Evolutionary conservation across 2,113 vertebrate species (phyloP).

Genomic region (Peucedramus taeniatus): DNA sequence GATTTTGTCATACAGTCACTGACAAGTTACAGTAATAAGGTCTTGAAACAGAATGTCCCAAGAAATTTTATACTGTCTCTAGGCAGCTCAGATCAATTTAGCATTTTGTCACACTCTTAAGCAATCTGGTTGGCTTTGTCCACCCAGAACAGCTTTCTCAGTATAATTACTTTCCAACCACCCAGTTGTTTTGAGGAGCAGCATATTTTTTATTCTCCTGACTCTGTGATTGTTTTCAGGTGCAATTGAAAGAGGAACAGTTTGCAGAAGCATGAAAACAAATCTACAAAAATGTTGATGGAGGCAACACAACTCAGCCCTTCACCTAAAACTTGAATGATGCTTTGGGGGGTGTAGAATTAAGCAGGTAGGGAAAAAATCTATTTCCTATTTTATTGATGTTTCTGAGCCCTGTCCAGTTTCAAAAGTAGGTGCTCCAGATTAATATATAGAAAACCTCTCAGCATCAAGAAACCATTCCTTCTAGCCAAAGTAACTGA

Average conservation of each 20-base stretch:
- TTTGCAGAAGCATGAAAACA: slow-evolving; percentile 2
- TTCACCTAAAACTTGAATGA: not conserved
- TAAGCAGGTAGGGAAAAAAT: not conserved
- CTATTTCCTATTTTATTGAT: not conserved
- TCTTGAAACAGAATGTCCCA: slow-evolving; percentile 1
- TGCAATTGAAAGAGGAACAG: rapidly evolving
- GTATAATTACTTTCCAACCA: not conserved
- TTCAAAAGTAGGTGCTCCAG: not conserved
- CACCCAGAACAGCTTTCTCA: not conserved
- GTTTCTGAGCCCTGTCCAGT: not conserved
- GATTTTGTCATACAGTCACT: not conserved
- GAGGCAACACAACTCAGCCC: not conserved
- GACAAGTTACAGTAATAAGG: not conserved
- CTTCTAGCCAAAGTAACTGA: not conserved
- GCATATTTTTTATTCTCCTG: not conserved
- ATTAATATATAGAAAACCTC: not conserved
- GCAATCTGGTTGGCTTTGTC: not conserved
- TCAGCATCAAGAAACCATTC: not conserved
- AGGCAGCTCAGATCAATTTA: slow-evolving; percentile 4
- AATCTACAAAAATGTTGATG: not conserved
- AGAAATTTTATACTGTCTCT: slow-evolving; percentile 2
- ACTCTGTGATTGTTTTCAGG: not conserved
- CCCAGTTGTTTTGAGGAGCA: not conserved
- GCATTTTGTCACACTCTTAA: not conserved
- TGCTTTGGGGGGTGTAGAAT: not conserved